These are phyloP conservation scores for Vesta saturnalis DNA, from an alignment of 2,888 invertebrate species.

Conservation along the genomic window DNA sequence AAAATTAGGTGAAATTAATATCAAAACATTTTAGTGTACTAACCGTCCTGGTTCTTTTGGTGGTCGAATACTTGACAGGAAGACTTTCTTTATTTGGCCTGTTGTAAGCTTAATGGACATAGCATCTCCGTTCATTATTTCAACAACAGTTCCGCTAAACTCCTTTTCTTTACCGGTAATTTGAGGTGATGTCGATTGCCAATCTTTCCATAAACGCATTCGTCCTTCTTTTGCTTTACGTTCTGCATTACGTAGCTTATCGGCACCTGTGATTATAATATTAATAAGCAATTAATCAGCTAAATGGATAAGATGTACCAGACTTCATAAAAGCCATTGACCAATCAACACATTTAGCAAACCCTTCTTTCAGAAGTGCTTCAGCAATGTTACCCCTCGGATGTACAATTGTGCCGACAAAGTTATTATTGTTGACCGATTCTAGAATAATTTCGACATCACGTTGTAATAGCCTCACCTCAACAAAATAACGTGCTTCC, in stretches of 20 bases:
- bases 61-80: slow-evolving; percentile 94
- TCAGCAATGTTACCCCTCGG: slow-evolving; percentile 96
- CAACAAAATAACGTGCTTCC: slow-evolving; percentile 95
- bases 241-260: slow-evolving; percentile 86
- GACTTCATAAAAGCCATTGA: slow-evolving; percentile 84
- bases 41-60: slow-evolving; percentile 76
- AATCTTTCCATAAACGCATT: slow-evolving; percentile 92
- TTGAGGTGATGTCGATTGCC: slow-evolving; percentile 77
- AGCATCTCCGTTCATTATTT: slow-evolving; percentile 95
- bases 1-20: slow-evolving; percentile 13
- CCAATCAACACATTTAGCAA: slow-evolving; percentile 95
- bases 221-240: slow-evolving; percentile 87
- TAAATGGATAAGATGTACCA: no score
- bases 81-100: slow-evolving; percentile 87
- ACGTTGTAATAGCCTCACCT: slow-evolving; percentile 89
- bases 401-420: slow-evolving; percentile 93
- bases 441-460: slow-evolving; percentile 92
- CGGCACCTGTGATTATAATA: no score
- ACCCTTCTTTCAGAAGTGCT: slow-evolving; percentile 81
- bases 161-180: slow-evolving; percentile 84
- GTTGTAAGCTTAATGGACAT: slow-evolving; percentile 84
- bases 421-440: slow-evolving; percentile 91
- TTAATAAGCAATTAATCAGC: no score
- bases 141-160: slow-evolving; percentile 83
- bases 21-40: slow-evolving; percentile 28